Evolutionary conservation across 2,888 invertebrate genomes (phyloP).

Genomic region (Drosophila neutralis): DNA sequence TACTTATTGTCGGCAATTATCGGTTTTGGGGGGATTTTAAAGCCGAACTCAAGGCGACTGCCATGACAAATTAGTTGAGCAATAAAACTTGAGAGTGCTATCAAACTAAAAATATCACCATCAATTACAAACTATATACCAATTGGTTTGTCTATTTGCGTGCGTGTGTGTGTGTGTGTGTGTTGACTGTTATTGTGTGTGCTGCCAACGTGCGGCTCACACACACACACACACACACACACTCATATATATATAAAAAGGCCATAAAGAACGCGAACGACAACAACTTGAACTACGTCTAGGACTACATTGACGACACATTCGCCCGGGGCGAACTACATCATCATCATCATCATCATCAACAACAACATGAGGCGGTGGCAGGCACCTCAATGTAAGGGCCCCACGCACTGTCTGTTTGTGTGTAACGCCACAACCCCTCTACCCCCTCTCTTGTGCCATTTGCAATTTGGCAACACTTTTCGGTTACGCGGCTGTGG

Average conservation of each 20-base stretch:
- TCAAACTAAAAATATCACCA: slow-evolving; percentile 63
- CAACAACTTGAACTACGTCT: slow-evolving; percentile 59
- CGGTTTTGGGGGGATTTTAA: slow-evolving; percentile 25
- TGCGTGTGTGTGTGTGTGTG: slow-evolving; percentile 11
- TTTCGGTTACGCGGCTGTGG: slow-evolving; percentile 71
- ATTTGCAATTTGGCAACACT: slow-evolving; percentile 77
- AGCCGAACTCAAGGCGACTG: slow-evolving; percentile 30
- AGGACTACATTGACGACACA: slow-evolving; percentile 54
- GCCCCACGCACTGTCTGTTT: slow-evolving; percentile 66
- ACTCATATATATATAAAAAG: slow-evolving; percentile 60
- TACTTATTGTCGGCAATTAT: slow-evolving; percentile 45
- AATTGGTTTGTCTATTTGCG: slow-evolving; percentile 25
- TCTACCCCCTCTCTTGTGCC: slow-evolving; percentile 36
- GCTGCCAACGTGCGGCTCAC: slow-evolving; percentile 51
- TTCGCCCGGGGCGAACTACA: slow-evolving; percentile 49
- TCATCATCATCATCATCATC: slow-evolving; percentile 52
- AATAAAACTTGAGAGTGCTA: slow-evolving; percentile 79
- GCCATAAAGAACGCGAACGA: slow-evolving; percentile 74
- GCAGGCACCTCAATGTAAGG: slow-evolving; percentile 40
- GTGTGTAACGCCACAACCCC: neutral
- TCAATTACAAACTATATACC: slow-evolving; percentile 54
- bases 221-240: neutral
- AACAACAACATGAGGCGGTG: slow-evolving; percentile 7
- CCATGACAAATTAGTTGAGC: slow-evolving; percentile 82
- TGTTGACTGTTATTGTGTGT: slow-evolving; percentile 28